phyloP scores from a whole-genome alignment of 2,797 vertebrate genomes.

The Saxicola maurus region DNA sequence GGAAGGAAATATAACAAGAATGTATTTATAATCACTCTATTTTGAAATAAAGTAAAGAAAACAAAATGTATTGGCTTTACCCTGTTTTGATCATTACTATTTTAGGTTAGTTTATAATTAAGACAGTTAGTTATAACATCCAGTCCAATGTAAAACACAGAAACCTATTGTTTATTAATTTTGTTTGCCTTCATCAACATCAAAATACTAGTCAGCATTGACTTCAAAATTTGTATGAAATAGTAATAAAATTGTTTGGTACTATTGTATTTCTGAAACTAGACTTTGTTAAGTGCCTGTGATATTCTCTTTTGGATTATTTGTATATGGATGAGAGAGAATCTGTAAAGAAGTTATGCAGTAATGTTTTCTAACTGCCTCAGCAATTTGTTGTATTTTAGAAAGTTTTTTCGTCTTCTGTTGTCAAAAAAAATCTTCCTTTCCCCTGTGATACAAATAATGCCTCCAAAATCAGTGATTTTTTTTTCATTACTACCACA shows the following conservation, averaged over 20 bases:
- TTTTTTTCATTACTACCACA: background rate
- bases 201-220: constrained; percentile 41
- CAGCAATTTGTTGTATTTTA: background rate
- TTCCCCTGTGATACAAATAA: background rate
- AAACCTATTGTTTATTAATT: constrained; percentile 36
- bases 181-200: constrained; percentile 52
- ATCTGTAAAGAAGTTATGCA: background rate
- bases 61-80: constrained; percentile 65
- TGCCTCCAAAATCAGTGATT: background rate
- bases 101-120: constrained; percentile 52
- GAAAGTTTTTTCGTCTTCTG: background rate
- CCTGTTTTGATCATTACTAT: constrained; percentile 55
- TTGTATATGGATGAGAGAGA: constrained; percentile 11
- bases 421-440: background rate
- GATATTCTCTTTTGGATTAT: constrained; percentile 14
- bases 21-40: constrained; percentile 75
- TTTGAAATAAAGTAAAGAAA: constrained; percentile 76
- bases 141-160: constrained; percentile 37
- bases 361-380: background rate
- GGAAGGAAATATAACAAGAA: constrained; percentile 67
- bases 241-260: constrained; percentile 63
- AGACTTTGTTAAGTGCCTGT: constrained; percentile 55
- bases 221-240: constrained; percentile 54
- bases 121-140: background rate
- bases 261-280: constrained; percentile 55